Conservation (phyloP, 2,113 vertebrate species). For the Crypturellus undulatus region DNA sequence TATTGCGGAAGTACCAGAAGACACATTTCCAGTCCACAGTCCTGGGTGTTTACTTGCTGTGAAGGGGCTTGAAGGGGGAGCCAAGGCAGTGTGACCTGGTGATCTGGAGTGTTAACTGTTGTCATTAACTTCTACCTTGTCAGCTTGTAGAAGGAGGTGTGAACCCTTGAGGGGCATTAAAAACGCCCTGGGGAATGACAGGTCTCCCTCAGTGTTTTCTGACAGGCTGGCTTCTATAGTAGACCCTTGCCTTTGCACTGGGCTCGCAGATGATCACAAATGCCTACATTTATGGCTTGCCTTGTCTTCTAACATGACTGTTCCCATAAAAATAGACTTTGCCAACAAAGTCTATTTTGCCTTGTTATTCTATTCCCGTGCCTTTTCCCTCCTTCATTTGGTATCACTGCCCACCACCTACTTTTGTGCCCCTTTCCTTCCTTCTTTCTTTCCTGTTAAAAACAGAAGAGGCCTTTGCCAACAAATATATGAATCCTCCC, state of each 20-base stretch:
- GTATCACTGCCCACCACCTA: background rate
- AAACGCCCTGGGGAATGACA: background rate
- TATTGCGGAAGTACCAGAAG: slow-evolving; percentile 28
- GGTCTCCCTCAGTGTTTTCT: fast-evolving
- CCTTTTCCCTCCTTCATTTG: background rate
- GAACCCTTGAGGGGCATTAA: background rate
- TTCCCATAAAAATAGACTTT: background rate
- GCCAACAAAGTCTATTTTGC: no score
- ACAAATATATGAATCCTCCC: background rate
- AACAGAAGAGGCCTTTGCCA: background rate
- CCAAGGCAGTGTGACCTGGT: slow-evolving; percentile 23
- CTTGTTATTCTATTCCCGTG: fast-evolving
- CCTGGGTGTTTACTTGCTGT: slow-evolving; percentile 38
- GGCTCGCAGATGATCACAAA: background rate
- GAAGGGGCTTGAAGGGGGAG: slow-evolving; percentile 13
- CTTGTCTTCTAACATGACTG: background rate
- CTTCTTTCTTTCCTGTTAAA: background rate
- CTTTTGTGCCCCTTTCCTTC: background rate
- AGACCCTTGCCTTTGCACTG: background rate
- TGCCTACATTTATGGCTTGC: background rate
- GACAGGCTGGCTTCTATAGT: background rate
- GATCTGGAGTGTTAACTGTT: slow-evolving; percentile 7
- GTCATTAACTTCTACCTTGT: slow-evolving; percentile 27
- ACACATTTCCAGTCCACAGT: slow-evolving; percentile 36
- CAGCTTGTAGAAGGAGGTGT: background rate